These are phyloP conservation scores for Fulica atra DNA, from an alignment of 2,113 vertebrate genomes.

Conservation along the genomic window DNA sequence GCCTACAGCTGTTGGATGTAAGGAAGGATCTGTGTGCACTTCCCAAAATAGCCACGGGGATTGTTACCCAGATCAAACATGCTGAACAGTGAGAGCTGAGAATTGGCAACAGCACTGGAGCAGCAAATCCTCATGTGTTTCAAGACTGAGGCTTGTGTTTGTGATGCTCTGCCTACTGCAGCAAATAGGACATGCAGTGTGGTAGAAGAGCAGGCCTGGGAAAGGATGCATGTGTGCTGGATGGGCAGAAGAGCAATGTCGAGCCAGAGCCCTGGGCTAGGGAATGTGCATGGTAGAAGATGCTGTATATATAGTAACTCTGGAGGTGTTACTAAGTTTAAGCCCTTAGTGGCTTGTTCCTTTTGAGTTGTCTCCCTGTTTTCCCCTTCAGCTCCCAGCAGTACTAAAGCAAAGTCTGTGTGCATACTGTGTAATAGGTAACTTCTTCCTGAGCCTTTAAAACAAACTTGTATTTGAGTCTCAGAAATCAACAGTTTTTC, in stretches of 20 bases:
- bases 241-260: not conserved
- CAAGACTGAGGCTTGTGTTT: not conserved
- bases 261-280: not conserved
- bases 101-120: not conserved
- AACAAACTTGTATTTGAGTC: not conserved
- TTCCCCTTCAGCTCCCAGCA: not conserved
- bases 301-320: not conserved
- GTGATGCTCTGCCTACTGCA: not conserved
- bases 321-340: not conserved
- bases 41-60: not conserved
- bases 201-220: not conserved
- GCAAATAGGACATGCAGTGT: accelerated
- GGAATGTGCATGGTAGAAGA: not conserved
- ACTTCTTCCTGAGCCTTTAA: not conserved
- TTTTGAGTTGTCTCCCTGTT: not conserved
- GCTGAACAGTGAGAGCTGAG: not conserved
- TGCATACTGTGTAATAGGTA: not conserved
- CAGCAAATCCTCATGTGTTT: not conserved
- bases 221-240: accelerated
- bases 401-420: not conserved
- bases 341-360: not conserved
- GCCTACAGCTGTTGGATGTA: not conserved
- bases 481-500: not conserved
- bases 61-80: not conserved
- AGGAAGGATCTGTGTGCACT: not conserved